Evolutionary conservation across 2,113 vertebrate species (phyloP), one percentile per base, ranked within the genome.

Genomic region (Scytalopus superciliaris): DNA sequence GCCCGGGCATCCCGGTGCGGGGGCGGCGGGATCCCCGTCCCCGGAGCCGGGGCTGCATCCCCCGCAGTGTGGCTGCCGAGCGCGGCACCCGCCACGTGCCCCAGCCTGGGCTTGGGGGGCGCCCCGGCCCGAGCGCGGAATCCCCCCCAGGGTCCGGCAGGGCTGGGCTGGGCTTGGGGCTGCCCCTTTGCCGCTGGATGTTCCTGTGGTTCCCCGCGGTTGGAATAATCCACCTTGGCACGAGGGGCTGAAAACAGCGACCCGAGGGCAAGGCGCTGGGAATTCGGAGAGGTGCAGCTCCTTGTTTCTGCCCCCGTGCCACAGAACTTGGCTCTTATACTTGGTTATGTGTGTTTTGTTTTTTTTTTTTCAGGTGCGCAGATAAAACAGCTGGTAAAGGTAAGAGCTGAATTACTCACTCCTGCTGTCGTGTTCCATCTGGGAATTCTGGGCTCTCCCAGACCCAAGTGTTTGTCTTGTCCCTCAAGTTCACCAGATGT

Each of bases 371-470:
- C 96, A 98, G 98, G 83, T 98, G 94, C 1, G 2, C 94, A 11
- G 98, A 98, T 94, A 98, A 98, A 97, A 86, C 96, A 39, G n/a
- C 97, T 64, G 96, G 96, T 70, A 98, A 97, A 98, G 98, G 98
- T 98, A 98, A 98, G 98, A 89, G 18, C 64, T 83, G 42, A 68
- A n/a, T 81, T 87, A 37, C 28, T 72, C 10, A 37, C 28, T 75
- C 10, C 6, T 59, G 4, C 31, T 75, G 16, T 44, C 74, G 4
- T 77, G 5, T 69, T 45, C 24, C 4, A 5, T 42, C 12, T 9
- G 11, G 60, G 63, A 85, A 93, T 79, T 39, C 19, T 31, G 60
- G 44, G 52, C 50, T 52, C 75, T 62, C 17, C 47, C n/a, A 7
- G 0, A 1, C 25, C 35, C 60, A 30, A 8, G 9, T 30, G 37